Evolutionary conservation across 2,113 vertebrate species (phyloP).

Genomic region (Triplophysa rosa): DNA sequence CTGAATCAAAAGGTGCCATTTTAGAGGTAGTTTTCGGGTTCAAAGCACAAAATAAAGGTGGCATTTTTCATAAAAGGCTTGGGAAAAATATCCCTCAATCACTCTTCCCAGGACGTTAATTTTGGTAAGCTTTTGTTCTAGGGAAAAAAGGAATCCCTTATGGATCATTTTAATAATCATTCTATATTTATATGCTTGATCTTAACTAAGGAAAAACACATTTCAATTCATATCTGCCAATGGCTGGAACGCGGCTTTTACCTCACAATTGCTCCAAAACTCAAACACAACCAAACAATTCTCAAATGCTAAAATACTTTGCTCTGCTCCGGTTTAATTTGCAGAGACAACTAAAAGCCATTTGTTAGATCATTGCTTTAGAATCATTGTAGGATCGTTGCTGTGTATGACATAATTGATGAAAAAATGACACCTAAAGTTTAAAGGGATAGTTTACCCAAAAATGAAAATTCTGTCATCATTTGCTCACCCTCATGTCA

Average conservation of each 20-base stretch:
- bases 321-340: too few relatives aligned
- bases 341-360: too few relatives aligned
- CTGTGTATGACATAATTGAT: too few relatives aligned
- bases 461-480: too few relatives aligned
- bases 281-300: too few relatives aligned
- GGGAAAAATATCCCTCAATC: slow-evolving; percentile 16
- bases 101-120: background rate
- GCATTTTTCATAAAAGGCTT: background rate
- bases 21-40: slow-evolving; percentile 29
- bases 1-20: slow-evolving; percentile 39
- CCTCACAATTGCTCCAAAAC: background rate
- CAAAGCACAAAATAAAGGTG: slow-evolving; percentile 30
- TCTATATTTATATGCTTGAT: background rate
- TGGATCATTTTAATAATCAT: background rate
- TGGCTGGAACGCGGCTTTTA: background rate
- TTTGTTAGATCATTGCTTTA: too few relatives aligned
- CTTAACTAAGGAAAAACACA: background rate
- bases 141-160: background rate
- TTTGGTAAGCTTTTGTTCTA: background rate
- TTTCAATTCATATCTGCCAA: too few relatives aligned
- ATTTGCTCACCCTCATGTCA: too few relatives aligned
- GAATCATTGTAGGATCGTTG: too few relatives aligned
- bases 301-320: too few relatives aligned
- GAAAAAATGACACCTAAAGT: too few relatives aligned
- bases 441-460: too few relatives aligned